Percentiles rank a stretch among this genome's conserved stretches.
These are phyloP conservation scores for Zaprionus tsacasi DNA, from an alignment of 1,140 invertebrate genomes.

Conservation along the genomic window DNA sequence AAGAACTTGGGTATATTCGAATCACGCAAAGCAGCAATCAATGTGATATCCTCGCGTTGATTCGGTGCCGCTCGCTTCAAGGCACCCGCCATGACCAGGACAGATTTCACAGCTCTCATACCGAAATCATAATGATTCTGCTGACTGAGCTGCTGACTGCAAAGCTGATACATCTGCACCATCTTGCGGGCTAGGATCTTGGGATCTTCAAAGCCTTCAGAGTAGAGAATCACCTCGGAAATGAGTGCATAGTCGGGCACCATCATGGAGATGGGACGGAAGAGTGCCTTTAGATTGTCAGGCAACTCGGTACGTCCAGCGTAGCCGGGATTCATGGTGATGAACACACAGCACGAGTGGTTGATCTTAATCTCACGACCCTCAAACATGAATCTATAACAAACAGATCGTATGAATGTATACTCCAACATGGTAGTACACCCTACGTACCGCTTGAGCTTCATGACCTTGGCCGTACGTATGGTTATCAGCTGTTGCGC, in stretches of 20 bases:
- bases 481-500: constrained; percentile 93
- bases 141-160: constrained; percentile 95
- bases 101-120: constrained; percentile 91
- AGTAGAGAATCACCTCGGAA: constrained; percentile 96
- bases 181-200: constrained; percentile 94
- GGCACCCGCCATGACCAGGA: constrained; percentile 94
- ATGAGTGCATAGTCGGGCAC: constrained; percentile 96
- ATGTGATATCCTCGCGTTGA: constrained; percentile 90
- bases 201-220: constrained; percentile 95
- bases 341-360: constrained; percentile 94
- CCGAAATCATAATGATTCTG: constrained; percentile 98
- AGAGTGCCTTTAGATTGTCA: constrained; percentile 93
- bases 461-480: constrained; percentile 89
- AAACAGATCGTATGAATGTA: too few relatives aligned
- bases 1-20: constrained; percentile 97
- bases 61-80: constrained; percentile 93
- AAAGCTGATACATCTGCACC: constrained; percentile 96
- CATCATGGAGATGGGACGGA: constrained; percentile 96
- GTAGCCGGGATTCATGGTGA: constrained; percentile 96
- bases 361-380: constrained; percentile 94
- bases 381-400: constrained; percentile 92
- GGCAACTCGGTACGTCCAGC: constrained; percentile 94
- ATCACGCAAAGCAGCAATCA: constrained; percentile 93
- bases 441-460: constrained; percentile 86
- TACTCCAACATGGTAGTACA: background rate